Conservation (phyloP, 2,888 invertebrate species). For the Lordiphosa andalusiaca region DNA sequence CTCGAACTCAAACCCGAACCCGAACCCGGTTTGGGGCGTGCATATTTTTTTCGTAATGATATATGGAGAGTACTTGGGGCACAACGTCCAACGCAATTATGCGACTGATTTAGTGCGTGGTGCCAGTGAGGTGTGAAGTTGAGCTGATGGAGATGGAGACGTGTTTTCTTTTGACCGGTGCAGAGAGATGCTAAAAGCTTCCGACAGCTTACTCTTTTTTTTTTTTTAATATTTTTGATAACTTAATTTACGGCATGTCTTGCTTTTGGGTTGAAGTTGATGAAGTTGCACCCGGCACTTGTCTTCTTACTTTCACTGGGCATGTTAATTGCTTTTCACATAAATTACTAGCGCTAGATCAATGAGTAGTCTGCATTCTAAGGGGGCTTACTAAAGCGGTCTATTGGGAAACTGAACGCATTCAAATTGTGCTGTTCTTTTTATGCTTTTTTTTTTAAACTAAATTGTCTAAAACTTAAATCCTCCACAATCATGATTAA, state of each 20-base stretch:
- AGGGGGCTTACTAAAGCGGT: neutral
- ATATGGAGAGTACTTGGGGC: conserved; percentile 52
- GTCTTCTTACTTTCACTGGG: conserved; percentile 62
- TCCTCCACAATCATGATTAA: conserved; percentile 50
- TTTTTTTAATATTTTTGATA: conserved; percentile 60
- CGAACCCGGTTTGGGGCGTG: conserved; percentile 52
- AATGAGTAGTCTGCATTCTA: conserved; percentile 4
- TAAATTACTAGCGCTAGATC: conserved; percentile 1
- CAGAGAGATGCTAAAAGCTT: conserved; percentile 66
- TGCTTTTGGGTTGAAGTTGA: conserved; percentile 39
- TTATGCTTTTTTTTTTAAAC: conserved; percentile 14
- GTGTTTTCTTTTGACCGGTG: neutral
- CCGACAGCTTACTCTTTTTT: conserved; percentile 48
- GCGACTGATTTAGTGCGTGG: conserved; percentile 72
- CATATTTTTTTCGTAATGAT: conserved; percentile 60
- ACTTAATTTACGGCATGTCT: conserved; percentile 68
- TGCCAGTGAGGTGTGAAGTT: conserved; percentile 65
- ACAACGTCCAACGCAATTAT: conserved; percentile 54
- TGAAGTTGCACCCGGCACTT: conserved; percentile 51
- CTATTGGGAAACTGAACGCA: too few relatives aligned
- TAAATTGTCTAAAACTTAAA: conserved; percentile 54
- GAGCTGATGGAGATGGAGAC: conserved; percentile 32
- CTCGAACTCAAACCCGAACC: conserved; percentile 25
- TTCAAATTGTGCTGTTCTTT: too few relatives aligned
- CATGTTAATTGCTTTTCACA: conserved; percentile 56